phyloP scores from a whole-genome alignment of 2,888 invertebrate genomes.

The Dorcus hopei region DNA sequence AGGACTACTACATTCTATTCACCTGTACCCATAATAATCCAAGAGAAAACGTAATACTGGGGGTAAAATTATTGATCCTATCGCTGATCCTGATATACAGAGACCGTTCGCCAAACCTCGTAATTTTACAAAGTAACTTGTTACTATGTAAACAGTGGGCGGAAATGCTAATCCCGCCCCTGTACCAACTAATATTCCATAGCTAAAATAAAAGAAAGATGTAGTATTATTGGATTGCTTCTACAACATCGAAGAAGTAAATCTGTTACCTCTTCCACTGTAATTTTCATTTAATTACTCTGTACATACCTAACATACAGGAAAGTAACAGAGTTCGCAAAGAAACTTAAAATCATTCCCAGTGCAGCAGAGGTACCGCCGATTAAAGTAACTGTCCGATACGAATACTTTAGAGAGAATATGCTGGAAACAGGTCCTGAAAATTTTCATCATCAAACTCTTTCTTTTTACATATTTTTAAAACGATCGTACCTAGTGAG shows the following conservation, averaged over 20 bases:
- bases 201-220: conserved; percentile 53
- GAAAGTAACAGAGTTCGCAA: conserved; percentile 74
- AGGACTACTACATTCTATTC: conserved; percentile 34
- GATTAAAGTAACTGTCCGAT: conserved; percentile 75
- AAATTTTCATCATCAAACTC: conserved; percentile 28
- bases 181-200: conserved; percentile 77
- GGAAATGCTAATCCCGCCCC: conserved; percentile 86
- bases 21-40: conserved; percentile 74
- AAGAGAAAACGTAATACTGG: conserved; percentile 70
- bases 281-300: background rate
- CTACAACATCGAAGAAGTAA: too few species aligned
- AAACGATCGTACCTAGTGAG: conserved; percentile 66
- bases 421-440: conserved; percentile 83
- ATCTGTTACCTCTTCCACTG: background rate
- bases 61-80: conserved; percentile 82
- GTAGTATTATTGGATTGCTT: too few species aligned
- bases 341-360: conserved; percentile 81
- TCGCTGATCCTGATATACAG: conserved; percentile 84
- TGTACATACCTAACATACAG: conserved; percentile 70
- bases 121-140: conserved; percentile 76
- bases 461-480: background rate
- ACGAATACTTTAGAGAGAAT: conserved; percentile 79
- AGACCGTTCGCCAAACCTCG: conserved; percentile 83
- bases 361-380: conserved; percentile 79
- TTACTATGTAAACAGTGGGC: conserved; percentile 86